Base-by-base conservation (phyloP, 1,140 invertebrate species). In the Proales similis region DNA sequence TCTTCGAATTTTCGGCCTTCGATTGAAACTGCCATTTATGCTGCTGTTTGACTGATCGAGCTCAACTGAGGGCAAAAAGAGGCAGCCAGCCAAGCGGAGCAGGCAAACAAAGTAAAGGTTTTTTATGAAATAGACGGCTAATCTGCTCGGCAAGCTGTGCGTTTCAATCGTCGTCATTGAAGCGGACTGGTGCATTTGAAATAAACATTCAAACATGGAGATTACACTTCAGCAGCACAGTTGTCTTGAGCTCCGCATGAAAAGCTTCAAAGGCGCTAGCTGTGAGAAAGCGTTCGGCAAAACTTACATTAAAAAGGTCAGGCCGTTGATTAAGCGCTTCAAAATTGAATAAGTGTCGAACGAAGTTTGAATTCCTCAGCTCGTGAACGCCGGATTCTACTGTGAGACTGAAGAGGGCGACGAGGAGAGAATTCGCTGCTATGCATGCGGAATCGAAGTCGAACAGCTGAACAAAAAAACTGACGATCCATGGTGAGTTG, bases 401-500 rank as follows among this genome's bases (percentile, higher is more conserved):
- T 57, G 26, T 17, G 27, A 17, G 14, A n/a, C 29, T 4, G 19
- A 22, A 17, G 51, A 42, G 26, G 30, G 17, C 9, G 33, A 36
- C 9, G 9, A 9, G 29, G 51, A 57, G 39, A 19, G 39, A 27
- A 42, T 57, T 6, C 39, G 32, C 11, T 57, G 51, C 27, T 57
- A 7, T 26, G 51, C 51, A 6, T 57, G 51, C 27, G 51, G 51
- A 29, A 26, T 57, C 20, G 51, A 57, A 27, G 45, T 57, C 30
- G 26, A 42, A 39, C 19, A 42, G 27, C 45, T 36, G 51, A 42
- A 36, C 3, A 39, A 42, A n/a, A 30, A 36, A 26, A 57, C 26
- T 24, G 51, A 57, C 32, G 51, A 57, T 42, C 51, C 51, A 5
- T 57, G 51, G 51, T n/a, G n/a, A n/a, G n/a, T n/a, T n/a, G n/a